Conservation (phyloP, 2,113 vertebrate genomes). For the Dipodomys merriami region DNA sequence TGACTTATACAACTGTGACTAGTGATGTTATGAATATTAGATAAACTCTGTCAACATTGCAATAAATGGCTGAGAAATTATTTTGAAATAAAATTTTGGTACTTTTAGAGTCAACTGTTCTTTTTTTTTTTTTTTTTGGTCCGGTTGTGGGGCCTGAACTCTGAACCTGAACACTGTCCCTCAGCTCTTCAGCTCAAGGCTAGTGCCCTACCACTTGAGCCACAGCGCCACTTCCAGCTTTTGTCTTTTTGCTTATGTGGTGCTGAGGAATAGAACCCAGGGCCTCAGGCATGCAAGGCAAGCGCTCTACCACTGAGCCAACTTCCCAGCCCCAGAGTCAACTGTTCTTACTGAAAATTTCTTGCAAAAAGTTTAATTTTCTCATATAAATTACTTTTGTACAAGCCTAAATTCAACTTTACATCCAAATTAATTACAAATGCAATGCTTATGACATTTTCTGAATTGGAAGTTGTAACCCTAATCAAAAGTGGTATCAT, state of each 20-base stretch:
- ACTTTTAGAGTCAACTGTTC: background rate
- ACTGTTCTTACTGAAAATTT: background rate
- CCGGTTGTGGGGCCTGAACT: no score
- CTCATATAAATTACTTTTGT: background rate
- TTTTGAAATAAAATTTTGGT: constrained; percentile 10
- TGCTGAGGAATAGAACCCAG: no score
- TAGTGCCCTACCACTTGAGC: no score
- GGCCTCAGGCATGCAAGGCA: no score
- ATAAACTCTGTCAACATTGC: background rate
- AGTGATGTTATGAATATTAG: background rate
- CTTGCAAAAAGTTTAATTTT: background rate
- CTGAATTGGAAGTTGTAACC: background rate
- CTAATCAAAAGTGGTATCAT: background rate
- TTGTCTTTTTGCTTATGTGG: no score
- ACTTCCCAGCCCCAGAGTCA: background rate
- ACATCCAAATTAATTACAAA: background rate
- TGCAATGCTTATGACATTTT: background rate
- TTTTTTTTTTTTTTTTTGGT: background rate
- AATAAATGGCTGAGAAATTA: background rate
- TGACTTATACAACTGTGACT: background rate
- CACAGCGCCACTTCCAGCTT: no score
- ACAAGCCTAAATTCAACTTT: background rate
- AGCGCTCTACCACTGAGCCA: no score
- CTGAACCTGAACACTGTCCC: no score
- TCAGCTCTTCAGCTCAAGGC: no score